A percentile compares a stretch with the other conserved stretches of the same genome.
Conservation (phyloP, 2,888 invertebrate species). For the Drosophila rubida region DNA sequence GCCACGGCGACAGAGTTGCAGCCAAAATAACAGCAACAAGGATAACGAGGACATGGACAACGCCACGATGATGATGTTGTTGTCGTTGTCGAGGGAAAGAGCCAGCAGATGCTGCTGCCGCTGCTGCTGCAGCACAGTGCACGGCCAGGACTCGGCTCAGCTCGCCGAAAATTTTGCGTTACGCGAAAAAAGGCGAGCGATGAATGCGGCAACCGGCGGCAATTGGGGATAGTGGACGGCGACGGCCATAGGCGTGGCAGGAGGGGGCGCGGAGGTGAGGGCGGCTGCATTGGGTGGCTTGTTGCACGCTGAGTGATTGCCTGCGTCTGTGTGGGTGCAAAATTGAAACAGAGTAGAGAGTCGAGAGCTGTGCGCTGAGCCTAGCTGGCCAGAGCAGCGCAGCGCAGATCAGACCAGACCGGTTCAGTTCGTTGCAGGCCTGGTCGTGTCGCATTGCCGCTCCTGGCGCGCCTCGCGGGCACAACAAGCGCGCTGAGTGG, state of each 20-base stretch:
- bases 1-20: conserved; percentile 56
- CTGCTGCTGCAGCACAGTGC: not conserved
- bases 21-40: conserved; percentile 55
- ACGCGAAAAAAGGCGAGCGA: conserved; percentile 67
- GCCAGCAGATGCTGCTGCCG: conserved; percentile 38
- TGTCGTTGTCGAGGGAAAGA: conserved; percentile 53
- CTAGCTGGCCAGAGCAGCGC: conserved; percentile 22
- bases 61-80: conserved; percentile 15
- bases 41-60: conserved; percentile 49
- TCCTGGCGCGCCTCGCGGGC: conserved; percentile 71
- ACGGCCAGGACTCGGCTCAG: conserved; percentile 38
- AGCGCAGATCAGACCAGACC: conserved; percentile 14
- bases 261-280: conserved; percentile 11
- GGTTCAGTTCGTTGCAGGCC: conserved; percentile 1
- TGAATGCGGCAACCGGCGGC: conserved; percentile 37
- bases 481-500: conserved; percentile 74
- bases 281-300: conserved; percentile 17
- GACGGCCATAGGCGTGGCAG: conserved; percentile 18
- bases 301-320: conserved; percentile 73
- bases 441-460: conserved; percentile 72
- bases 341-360: conserved; percentile 73
- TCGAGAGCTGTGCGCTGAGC: conserved; percentile 38
- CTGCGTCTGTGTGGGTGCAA: conserved; percentile 69
- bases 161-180: conserved; percentile 62
- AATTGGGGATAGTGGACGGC: conserved; percentile 35